Conservation (phyloP, 2,797 vertebrate genomes). For the Aphelocoma californica region DNA sequence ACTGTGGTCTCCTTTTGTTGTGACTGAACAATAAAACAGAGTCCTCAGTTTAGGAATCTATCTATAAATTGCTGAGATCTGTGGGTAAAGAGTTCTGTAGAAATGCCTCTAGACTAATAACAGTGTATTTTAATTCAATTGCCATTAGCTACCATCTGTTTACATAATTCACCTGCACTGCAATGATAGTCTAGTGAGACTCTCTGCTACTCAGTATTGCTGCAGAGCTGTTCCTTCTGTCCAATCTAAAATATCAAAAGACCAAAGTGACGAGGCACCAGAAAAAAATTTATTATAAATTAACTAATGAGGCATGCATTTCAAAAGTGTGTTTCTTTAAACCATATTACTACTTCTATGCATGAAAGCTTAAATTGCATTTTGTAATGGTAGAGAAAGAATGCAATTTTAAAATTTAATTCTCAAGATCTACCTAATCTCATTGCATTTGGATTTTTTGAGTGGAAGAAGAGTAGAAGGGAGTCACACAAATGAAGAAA, state of each 20-base stretch:
- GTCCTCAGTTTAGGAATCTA: background rate
- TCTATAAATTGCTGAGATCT: background rate
- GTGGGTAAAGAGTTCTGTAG: background rate
- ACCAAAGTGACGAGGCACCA: background rate
- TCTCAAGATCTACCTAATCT: background rate
- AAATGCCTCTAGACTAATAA: slow-evolving; percentile 15
- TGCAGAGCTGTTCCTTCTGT: background rate
- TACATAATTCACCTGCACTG: background rate
- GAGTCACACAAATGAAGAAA: background rate
- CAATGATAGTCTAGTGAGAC: background rate
- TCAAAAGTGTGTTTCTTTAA: background rate
- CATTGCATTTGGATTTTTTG: background rate
- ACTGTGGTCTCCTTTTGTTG: background rate
- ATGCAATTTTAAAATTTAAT: background rate
- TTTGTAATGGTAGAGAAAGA: background rate
- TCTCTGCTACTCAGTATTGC: background rate
- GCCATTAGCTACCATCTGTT: slow-evolving; percentile 13
- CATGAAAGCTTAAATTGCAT: background rate
- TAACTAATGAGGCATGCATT: background rate
- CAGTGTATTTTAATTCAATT: slow-evolving; percentile 24
- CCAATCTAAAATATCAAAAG: background rate
- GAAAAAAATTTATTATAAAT: background rate
- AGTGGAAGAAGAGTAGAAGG: background rate
- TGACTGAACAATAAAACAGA: background rate
- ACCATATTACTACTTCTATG: background rate